These are phyloP conservation scores for Gymnoscopelus microlampas DNA, from an alignment of 2,797 vertebrate genomes.

Conservation along the genomic window DNA sequence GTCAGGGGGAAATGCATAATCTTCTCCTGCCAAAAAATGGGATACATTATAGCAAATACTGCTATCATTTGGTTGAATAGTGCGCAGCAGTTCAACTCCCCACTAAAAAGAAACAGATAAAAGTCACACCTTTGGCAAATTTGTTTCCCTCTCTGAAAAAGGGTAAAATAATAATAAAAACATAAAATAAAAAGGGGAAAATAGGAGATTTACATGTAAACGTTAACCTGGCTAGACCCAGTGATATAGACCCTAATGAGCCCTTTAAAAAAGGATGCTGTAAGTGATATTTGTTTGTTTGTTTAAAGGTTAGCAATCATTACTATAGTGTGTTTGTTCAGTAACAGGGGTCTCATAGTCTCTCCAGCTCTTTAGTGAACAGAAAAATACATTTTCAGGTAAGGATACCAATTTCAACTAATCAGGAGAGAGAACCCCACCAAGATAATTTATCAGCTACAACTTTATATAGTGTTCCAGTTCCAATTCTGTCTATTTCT, in stretches of 20 bases:
- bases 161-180: slow-evolving; percentile 20
- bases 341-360: no score
- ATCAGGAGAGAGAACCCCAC: no score
- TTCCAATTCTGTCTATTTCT: no score
- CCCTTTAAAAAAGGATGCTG: background rate
- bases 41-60: slow-evolving; percentile 57
- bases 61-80: slow-evolving; percentile 67
- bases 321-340: no score
- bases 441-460: no score
- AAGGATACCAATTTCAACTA: no score
- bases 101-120: slow-evolving; percentile 32
- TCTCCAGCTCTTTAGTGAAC: no score
- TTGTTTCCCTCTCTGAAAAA: slow-evolving; percentile 8
- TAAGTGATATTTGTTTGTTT: background rate
- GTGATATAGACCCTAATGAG: slow-evolving; percentile 42
- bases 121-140: slow-evolving; percentile 72
- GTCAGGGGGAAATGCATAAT: background rate
- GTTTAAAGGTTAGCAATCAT: background rate
- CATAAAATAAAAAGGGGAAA: slow-evolving; percentile 30
- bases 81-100: slow-evolving; percentile 67
- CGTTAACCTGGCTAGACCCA: slow-evolving; percentile 68
- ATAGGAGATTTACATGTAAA: slow-evolving; percentile 65
- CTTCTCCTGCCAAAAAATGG: no score
- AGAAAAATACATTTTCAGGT: no score
- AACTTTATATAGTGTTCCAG: no score